These are phyloP conservation scores for Tyto alba DNA, from an alignment of 2,113 vertebrate genomes.

Conservation along the genomic window DNA sequence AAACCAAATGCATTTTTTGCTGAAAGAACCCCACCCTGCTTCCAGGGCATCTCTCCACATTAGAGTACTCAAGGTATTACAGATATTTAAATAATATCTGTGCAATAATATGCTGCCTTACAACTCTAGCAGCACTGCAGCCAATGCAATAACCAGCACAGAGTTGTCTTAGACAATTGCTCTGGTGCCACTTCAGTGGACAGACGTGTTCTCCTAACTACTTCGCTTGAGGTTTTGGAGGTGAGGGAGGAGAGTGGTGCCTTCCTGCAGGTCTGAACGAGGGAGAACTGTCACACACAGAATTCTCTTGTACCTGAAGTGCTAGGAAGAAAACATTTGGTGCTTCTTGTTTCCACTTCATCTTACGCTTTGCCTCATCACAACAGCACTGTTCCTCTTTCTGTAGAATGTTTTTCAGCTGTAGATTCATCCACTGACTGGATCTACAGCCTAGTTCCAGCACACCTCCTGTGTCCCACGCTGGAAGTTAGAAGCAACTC, in stretches of 20 bases:
- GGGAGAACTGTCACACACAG: accelerated
- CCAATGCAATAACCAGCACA: neutral
- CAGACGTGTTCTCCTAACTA: neutral
- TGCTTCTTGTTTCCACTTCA: neutral
- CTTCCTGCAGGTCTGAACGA: neutral
- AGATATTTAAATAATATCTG: neutral
- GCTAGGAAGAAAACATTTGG: neutral
- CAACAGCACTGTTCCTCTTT: neutral
- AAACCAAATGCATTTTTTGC: neutral
- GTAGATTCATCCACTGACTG: neutral
- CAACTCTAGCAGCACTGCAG: neutral
- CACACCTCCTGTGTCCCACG: accelerated
- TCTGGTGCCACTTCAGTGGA: neutral
- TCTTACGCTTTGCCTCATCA: neutral
- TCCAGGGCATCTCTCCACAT: neutral
- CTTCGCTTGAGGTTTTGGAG: neutral
- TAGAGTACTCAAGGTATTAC: neutral
- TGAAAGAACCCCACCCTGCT: neutral
- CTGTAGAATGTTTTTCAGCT: neutral
- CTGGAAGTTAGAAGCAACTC: neutral
- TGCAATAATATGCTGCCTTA: neutral
- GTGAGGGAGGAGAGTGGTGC: neutral
- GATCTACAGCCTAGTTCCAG: neutral
- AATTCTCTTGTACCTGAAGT: neutral
- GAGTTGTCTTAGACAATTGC: neutral